Conservation (phyloP, 2,797 vertebrate species). For the Ibycter americanus region DNA sequence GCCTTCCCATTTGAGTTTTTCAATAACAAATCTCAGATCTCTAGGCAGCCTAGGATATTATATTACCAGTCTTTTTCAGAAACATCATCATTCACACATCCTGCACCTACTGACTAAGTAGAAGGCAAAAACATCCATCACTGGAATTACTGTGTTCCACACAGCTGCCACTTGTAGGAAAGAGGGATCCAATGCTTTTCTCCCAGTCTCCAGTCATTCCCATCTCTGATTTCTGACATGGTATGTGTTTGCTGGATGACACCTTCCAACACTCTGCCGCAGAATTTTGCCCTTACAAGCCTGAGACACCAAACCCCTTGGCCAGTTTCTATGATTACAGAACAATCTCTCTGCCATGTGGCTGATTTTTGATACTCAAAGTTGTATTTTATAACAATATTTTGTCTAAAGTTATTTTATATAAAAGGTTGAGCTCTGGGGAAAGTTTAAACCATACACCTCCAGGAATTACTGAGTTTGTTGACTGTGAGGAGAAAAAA, state of each 20-base stretch:
- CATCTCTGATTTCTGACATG: neutral
- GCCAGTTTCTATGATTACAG: neutral
- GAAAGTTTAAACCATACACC: conserved; percentile 10
- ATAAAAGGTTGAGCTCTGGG: conserved; percentile 26
- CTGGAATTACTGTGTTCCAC: neutral
- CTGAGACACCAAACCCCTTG: neutral
- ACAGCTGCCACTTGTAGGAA: neutral
- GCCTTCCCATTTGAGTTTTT: neutral
- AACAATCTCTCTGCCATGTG: neutral
- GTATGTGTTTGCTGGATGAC: neutral
- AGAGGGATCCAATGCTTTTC: neutral
- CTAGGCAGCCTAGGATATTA: neutral
- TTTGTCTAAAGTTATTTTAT: neutral
- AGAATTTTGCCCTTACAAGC: neutral
- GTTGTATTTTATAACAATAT: neutral
- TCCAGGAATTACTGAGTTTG: conserved; percentile 23
- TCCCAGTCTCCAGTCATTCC: neutral
- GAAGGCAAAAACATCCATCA: neutral
- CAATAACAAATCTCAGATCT: neutral
- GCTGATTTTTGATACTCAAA: neutral
- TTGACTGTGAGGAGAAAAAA: neutral
- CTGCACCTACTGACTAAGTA: neutral
- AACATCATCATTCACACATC: conserved; percentile 1
- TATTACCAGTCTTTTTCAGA: conserved; percentile 4
- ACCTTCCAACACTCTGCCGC: neutral